Conservation (phyloP, 2,888 invertebrate genomes). For the Parascotia fuliginaria region DNA sequence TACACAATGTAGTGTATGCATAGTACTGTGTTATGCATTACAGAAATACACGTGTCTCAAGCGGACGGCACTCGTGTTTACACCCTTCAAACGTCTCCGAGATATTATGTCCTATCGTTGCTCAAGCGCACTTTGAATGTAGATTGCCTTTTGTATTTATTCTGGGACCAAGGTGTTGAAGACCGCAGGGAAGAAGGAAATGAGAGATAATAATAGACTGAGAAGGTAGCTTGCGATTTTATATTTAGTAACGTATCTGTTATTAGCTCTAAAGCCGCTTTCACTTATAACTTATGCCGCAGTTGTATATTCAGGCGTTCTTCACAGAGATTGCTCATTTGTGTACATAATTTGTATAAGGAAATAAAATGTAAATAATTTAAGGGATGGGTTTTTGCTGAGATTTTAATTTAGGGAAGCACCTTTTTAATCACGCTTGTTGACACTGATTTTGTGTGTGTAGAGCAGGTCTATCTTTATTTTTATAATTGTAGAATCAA, state of each 20-base stretch:
- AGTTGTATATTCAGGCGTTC: slow-evolving; percentile 39
- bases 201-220: too few species aligned
- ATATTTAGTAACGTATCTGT: neutral
- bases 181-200: too few species aligned
- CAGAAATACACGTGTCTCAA: too few species aligned
- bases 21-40: too few species aligned
- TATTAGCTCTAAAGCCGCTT: slow-evolving; percentile 6
- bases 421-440: slow-evolving; percentile 24
- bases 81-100: too few species aligned
- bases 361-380: slow-evolving; percentile 55
- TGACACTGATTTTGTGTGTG: neutral
- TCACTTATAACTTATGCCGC: slow-evolving; percentile 30
- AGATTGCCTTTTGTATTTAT: too few species aligned
- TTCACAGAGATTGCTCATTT: slow-evolving; percentile 57
- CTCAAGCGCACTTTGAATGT: too few species aligned
- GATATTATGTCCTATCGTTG: too few species aligned
- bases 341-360: slow-evolving; percentile 56
- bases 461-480: neutral
- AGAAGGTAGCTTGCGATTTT: too few species aligned
- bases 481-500: neutral
- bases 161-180: too few species aligned
- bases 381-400: slow-evolving; percentile 19
- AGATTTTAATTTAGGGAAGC: slow-evolving; percentile 36
- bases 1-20: too few species aligned
- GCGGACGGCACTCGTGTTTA: too few species aligned